phyloP scores from a whole-genome alignment of 1,140 invertebrate species.

The Drosophila sechellia region DNA sequence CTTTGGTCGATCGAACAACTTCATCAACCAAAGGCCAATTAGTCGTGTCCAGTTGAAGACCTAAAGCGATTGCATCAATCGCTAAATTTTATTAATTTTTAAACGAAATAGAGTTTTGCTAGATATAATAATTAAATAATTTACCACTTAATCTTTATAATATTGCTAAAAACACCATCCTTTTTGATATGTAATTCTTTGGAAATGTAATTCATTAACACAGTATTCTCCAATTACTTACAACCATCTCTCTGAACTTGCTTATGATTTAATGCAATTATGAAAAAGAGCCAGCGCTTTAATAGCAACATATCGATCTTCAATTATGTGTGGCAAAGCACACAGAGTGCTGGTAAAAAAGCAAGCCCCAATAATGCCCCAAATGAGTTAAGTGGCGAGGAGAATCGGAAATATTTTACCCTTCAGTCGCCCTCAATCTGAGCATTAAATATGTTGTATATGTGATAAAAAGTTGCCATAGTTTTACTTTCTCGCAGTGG shows the following conservation, averaged over 20 bases:
- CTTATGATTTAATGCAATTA: conserved; percentile 5
- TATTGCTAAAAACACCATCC: no score
- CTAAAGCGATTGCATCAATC: background rate
- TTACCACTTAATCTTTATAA: no score
- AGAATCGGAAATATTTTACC: conserved; percentile 52
- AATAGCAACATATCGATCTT: conserved; percentile 23
- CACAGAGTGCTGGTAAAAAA: conserved; percentile 12
- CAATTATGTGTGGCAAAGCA: conserved; percentile 29
- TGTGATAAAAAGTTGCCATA: conserved; percentile 63
- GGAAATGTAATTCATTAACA: background rate
- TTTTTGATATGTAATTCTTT: no score
- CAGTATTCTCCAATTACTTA: background rate
- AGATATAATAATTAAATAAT: no score
- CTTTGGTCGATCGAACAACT: conserved; percentile 13
- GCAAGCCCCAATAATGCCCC: conserved; percentile 44
- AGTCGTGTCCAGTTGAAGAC: background rate
- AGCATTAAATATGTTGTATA: conserved; percentile 63
- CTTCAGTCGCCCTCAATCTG: conserved; percentile 41
- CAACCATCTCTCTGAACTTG: background rate
- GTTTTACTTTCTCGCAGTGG: conserved; percentile 25
- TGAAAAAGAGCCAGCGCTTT: conserved; percentile 7
- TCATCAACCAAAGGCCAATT: conserved; percentile 17
- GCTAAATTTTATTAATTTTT: no score
- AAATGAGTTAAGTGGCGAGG: conserved; percentile 69
- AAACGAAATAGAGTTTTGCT: no score